phyloP scores from a whole-genome alignment of 2,888 invertebrate species.

The Aspidiotus rigidus region DNA sequence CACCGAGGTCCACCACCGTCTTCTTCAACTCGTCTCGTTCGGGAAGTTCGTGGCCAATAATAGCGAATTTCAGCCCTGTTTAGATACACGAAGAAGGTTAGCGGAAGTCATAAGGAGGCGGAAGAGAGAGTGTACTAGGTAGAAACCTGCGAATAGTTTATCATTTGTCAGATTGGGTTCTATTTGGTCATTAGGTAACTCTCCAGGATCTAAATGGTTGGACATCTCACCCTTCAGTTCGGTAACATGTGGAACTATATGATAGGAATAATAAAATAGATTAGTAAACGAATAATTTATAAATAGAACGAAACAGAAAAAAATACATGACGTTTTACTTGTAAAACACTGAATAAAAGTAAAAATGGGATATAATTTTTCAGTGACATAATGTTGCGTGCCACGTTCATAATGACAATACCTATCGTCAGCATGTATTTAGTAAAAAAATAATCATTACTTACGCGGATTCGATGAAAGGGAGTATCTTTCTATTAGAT shows the following conservation, averaged over 20 bases:
- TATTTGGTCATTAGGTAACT: neutral
- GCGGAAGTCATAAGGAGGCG: neutral
- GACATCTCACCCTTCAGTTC: neutral
- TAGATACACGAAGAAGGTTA: neutral
- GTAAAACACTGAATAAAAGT: too few relatives aligned
- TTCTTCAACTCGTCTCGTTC: slow-evolving; percentile 39
- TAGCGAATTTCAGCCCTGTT: slow-evolving; percentile 43
- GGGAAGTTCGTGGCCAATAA: slow-evolving; percentile 44
- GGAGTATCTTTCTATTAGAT: slow-evolving; percentile 24
- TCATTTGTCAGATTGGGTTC: too few relatives aligned
- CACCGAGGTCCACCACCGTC: slow-evolving; percentile 46
- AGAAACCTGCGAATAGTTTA: slow-evolving; percentile 8
- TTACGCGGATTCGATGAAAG: neutral
- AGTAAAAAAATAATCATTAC: too few relatives aligned
- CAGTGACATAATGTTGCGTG: too few relatives aligned
- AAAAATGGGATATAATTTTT: too few relatives aligned
- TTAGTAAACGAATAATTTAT: neutral
- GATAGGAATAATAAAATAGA: neutral
- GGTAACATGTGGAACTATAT: neutral
- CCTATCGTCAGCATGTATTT: too few relatives aligned
- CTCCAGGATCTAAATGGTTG: neutral
- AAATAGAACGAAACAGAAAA: too few relatives aligned
- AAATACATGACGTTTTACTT: too few relatives aligned
- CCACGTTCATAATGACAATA: too few relatives aligned
- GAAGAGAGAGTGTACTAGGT: too few relatives aligned